A percentile compares a stretch with the other conserved stretches of the same genome.
phyloP scores from a whole-genome alignment of 2,113 vertebrate genomes.

The Neolamprologus longior region DNA sequence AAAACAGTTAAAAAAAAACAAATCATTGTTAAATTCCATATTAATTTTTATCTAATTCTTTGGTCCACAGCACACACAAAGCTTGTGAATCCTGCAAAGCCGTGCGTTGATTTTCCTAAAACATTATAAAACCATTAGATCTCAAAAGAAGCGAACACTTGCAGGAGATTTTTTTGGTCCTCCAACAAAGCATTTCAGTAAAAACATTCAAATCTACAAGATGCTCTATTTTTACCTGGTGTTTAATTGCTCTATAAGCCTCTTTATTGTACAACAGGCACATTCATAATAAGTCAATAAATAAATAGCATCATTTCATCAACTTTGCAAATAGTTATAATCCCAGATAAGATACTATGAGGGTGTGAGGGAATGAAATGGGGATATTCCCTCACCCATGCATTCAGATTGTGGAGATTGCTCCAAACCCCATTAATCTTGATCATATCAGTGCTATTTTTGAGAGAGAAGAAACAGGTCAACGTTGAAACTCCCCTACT shows the following conservation, averaged over 20 bases:
- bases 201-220: background rate
- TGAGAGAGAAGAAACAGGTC: conserved; percentile 71
- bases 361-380: conserved; percentile 7
- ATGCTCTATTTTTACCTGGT: background rate
- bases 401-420: conserved; percentile 41
- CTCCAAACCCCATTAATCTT: conserved; percentile 67
- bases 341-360: background rate
- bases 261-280: background rate
- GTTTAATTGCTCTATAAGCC: background rate
- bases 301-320: background rate
- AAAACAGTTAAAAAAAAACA: background rate
- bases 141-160: background rate
- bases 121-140: background rate
- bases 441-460: conserved; percentile 74
- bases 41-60: background rate
- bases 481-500: conserved; percentile 55
- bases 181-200: background rate
- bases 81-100: background rate
- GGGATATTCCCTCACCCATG: conserved; percentile 49
- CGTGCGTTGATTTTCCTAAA: background rate
- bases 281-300: background rate
- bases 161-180: background rate
- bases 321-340: background rate
- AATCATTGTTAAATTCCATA: background rate
- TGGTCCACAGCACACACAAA: background rate